phyloP scores from a whole-genome alignment of 2,888 invertebrate species.

The Ophion ventricosus region DNA sequence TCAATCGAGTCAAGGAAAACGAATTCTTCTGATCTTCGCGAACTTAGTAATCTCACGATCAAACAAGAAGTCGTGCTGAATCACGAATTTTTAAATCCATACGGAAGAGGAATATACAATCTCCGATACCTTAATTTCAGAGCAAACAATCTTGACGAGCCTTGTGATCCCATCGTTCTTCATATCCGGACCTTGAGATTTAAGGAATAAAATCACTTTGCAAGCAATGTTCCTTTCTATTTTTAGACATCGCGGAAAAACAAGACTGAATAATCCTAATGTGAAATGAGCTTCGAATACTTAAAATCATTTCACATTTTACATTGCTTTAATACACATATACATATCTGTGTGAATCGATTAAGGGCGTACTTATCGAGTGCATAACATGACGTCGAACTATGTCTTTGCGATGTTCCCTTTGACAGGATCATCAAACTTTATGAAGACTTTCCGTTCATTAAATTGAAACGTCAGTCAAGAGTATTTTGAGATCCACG shows the following conservation, averaged over 20 bases:
- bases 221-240: conserved; percentile 7
- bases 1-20: background rate
- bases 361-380: background rate
- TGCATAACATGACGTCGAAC: background rate
- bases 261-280: conserved; percentile 15
- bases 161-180: conserved; percentile 38
- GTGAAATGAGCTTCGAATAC: background rate
- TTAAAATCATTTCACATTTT: background rate
- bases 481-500: background rate
- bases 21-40: conserved; percentile 5
- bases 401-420: background rate
- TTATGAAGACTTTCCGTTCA: background rate
- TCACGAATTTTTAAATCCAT: background rate
- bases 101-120: background rate
- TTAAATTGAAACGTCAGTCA: conserved; percentile 24
- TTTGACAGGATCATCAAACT: conserved; percentile 4
- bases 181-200: background rate
- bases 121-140: background rate
- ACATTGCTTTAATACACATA: background rate
- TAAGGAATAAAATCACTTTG: conserved; percentile 4
- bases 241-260: conserved; percentile 48
- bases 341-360: background rate
- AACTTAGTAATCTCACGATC: background rate
- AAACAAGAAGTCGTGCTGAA: conserved; percentile 34
- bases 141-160: conserved; percentile 38